Base-by-base conservation (phyloP, 2,797 vertebrate species). In the Phylloscopus collybita region DNA sequence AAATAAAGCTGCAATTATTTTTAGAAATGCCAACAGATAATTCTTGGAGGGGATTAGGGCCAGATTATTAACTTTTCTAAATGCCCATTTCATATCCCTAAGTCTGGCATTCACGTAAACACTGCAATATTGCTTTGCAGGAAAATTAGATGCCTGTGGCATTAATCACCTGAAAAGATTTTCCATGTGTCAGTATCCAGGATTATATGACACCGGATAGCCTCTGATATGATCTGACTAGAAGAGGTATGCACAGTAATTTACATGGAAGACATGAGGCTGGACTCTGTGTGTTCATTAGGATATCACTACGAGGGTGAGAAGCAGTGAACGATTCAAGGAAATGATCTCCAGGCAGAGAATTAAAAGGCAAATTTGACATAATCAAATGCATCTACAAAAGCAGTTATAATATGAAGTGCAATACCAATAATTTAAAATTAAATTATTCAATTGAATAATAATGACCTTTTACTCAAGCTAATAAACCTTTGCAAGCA, bases 141-240 rank as follows among this genome's bases (percentile, higher is more conserved):
- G 80, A 84, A 92, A 71, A 73, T 78, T 59, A 80, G 91, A 95
- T 90, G 86, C 62, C 75, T 72, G 1, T 56, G 82, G 67, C 66
- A 88, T 95, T 85, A 91, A 95, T 83, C 88, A 86, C 78, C 70
- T 91, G 83, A 61, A 82, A 90, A 87, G 79, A 91, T 95, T 96
- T 67, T 74, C 66, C 64, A 73, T 25, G 3, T 74, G 45, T 81
- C 79, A 70, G 53, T 76, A 82, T 61, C 90, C 47, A 71, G 96
- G 94, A 92, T 93, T 92, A 88, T 16, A 18, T 78, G 91, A 95
- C 92, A 95, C 76, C 14, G 5, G 75, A 95, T 92, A 94, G 64
- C 86, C 9, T 36, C 26, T 10, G 16, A 78, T 78, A 34, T 90
- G 61, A 59, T 88, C 92, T 92, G 73, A 36, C 69, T 85, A 16